Conservation (phyloP, 1,140 invertebrate species). For the Drosophila orosa region DNA sequence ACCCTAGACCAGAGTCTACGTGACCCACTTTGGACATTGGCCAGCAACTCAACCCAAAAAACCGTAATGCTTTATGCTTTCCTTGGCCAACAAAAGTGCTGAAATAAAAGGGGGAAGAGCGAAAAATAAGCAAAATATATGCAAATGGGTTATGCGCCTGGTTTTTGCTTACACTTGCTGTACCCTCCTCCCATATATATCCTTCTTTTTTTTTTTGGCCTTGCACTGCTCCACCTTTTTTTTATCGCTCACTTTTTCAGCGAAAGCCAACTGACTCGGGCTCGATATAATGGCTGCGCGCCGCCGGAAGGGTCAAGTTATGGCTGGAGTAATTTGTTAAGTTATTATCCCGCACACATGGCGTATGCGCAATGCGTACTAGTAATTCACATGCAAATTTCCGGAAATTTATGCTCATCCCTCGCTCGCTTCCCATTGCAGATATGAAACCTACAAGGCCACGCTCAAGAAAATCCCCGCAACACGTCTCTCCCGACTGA, state of each 20-base stretch:
- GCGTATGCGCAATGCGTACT: conserved; percentile 55
- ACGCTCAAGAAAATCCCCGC: conserved; percentile 97
- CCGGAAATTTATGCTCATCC: conserved; percentile 20
- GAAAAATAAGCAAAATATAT: conserved; percentile 63
- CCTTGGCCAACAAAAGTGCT: conserved; percentile 17
- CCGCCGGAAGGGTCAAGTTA: conserved; percentile 34
- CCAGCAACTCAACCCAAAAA: conserved; percentile 12
- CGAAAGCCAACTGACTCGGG: conserved; percentile 22
- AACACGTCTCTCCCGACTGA: conserved; percentile 94
- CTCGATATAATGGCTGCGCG: conserved; percentile 49
- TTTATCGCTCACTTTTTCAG: conserved; percentile 58
- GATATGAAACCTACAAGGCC: conserved; percentile 98
- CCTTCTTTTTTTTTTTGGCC: neutral
- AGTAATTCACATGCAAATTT: conserved; percentile 63
- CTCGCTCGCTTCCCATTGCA: conserved; percentile 59
- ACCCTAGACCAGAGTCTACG: conserved; percentile 42
- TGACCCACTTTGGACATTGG: conserved; percentile 48
- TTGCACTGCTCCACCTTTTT: conserved; percentile 28
- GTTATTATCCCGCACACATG: conserved; percentile 59
- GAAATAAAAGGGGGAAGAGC: conserved; percentile 2
- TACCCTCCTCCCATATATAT: conserved; percentile 31
- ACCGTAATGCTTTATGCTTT: conserved; percentile 41
- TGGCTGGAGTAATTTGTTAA: conserved; percentile 68
- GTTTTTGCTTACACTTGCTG: conserved; percentile 72
- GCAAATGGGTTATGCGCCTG: conserved; percentile 71